Base-by-base conservation (phyloP, 1,140 invertebrate species). In the Temnothorax longispinosus region DNA sequence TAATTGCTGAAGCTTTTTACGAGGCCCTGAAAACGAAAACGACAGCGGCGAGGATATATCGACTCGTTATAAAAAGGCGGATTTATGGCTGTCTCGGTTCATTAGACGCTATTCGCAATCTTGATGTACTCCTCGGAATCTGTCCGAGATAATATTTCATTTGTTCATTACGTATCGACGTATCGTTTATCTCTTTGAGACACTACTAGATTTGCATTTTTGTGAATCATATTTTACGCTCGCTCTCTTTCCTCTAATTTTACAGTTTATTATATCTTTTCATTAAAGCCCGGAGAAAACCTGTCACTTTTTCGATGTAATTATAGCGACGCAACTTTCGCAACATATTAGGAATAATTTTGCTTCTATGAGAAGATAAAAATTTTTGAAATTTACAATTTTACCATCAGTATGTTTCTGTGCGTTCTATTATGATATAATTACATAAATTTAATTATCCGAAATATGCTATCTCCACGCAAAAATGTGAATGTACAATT, bases 1-100 rank as follows among this genome's bases (percentile, higher is more conserved):
- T 81, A 81, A 81, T 81, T 81, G 65, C 65, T 56, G 35, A 15
- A 81, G 78, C 78, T 81, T 81, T 81, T 81, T 81, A 81, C 10
- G 78, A 72, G 65, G 65, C 21, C 13, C 64, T 81, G 77, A 69
- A 71, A 81, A 72, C 78, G 78, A 72, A 81, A 80, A 80, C 60
- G 76, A 72, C 78, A 71, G n/a, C 65, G 65, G 21, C 50, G 21
- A 44, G 50, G 50, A 81, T 81, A 81, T 71, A 81, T 81, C 78
- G 78, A 56, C 27, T 13, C 78, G 38, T 81, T 81, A 56, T 81
- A 81, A 81, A 81, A 81, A 71, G 38, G 27, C 35, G 64, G 47
- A 71, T 72, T 81, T 71, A 81, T 71, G 50, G 6, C 38, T 44
- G 50, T 13, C 65, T 72, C 15, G 13, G 78, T 81, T 71, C 65